These are phyloP conservation scores for Idaea biselata DNA, from an alignment of 2,888 invertebrate species.

Conservation along the genomic window DNA sequence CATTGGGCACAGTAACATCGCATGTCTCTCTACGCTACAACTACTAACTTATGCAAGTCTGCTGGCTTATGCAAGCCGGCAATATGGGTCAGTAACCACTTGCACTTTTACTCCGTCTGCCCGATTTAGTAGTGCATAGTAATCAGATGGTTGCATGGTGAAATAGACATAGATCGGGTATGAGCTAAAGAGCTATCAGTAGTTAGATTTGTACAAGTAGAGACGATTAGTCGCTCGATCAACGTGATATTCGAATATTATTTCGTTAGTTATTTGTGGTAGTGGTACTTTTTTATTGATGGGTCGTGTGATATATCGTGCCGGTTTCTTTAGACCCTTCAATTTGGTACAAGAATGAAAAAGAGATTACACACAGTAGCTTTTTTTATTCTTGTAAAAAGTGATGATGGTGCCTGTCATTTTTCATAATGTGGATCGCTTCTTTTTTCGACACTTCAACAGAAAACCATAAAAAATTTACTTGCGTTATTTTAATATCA, in stretches of 20 bases:
- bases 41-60: constrained; percentile 44
- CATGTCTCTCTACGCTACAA: constrained; percentile 47
- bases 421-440: neutral
- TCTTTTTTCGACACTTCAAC: neutral
- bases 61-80: constrained; percentile 43
- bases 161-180: neutral
- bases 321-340: neutral
- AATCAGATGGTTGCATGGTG: neutral
- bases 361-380: neutral
- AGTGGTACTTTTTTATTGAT: too few species aligned
- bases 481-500: neutral
- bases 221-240: neutral
- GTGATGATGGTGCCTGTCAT: neutral
- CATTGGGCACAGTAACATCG: constrained; percentile 37
- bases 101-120: constrained; percentile 1
- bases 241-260: neutral
- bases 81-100: constrained; percentile 44
- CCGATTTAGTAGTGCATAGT: neutral
- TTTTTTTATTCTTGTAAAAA: neutral
- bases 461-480: neutral
- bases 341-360: neutral
- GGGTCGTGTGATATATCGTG: neutral
- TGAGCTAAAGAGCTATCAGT: neutral
- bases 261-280: too few species aligned
- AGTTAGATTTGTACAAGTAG: neutral